phyloP scores from a whole-genome alignment of 1,140 invertebrate species.

The Wasmannia auropunctata region DNA sequence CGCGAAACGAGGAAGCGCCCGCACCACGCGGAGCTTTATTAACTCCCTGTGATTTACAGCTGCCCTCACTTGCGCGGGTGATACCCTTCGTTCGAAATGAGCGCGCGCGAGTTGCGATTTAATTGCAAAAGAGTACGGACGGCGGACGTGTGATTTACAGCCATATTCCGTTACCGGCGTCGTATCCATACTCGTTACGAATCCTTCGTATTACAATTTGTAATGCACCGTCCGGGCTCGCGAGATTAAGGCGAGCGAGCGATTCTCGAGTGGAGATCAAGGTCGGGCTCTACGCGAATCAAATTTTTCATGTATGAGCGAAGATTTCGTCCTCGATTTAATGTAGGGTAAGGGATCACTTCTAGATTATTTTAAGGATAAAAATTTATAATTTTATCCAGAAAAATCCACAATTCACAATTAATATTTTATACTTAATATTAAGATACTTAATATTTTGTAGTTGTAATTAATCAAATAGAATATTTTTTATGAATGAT shows the following conservation, averaged over 20 bases:
- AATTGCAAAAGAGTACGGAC: slow-evolving; percentile 71
- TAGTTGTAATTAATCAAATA: no score
- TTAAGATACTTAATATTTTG: no score
- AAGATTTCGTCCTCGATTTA: background rate
- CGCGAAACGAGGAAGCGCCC: slow-evolving; percentile 21
- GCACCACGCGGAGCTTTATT: slow-evolving; percentile 62
- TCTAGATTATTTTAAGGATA: no score
- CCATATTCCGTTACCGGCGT: slow-evolving; percentile 62
- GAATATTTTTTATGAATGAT: no score
- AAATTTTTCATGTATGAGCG: background rate
- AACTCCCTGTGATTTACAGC: slow-evolving; percentile 70
- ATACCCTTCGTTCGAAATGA: slow-evolving; percentile 69
- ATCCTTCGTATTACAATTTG: slow-evolving; percentile 55
- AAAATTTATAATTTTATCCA: no score
- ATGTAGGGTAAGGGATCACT: no score
- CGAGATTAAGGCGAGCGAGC: slow-evolving; percentile 35
- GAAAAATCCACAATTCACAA: no score
- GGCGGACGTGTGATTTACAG: slow-evolving; percentile 65
- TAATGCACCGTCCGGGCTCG: background rate
- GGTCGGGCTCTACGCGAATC: background rate
- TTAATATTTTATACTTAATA: no score
- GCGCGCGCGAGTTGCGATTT: slow-evolving; percentile 63
- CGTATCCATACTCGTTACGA: slow-evolving; percentile 69
- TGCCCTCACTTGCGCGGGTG: slow-evolving; percentile 61
- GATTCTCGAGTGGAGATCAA: slow-evolving; percentile 1